A percentile compares a stretch with the other conserved stretches of the same genome.
phyloP scores from a whole-genome alignment of 2,113 vertebrate species.

The Gadus macrocephalus region DNA sequence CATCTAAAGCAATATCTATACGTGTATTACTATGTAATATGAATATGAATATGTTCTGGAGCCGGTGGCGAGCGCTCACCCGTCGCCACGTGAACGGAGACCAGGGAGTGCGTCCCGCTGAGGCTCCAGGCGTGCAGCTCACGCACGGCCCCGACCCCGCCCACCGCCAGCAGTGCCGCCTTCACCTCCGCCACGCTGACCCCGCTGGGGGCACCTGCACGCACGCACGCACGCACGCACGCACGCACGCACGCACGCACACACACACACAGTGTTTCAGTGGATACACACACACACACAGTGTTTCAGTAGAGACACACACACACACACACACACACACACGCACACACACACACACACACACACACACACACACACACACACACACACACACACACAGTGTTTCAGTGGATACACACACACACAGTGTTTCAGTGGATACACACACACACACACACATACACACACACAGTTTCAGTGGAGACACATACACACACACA shows the following conservation, averaged over 20 bases:
- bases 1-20: neutral
- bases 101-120: conserved; percentile 70
- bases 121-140: conserved; percentile 87
- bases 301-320: neutral
- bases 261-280: neutral
- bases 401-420: no score
- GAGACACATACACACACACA: no score
- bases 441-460: neutral
- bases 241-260: no score
- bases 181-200: conserved; percentile 71
- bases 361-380: no score
- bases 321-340: neutral
- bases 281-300: no score
- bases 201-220: conserved; percentile 73
- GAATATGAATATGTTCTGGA: no score
- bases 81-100: conserved; percentile 81
- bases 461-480: neutral
- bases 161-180: conserved; percentile 74
- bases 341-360: neutral
- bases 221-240: no score
- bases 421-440: no score
- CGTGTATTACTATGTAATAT: neutral
- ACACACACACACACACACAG: no score
- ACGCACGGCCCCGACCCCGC: conserved; percentile 77
- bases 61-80: conserved; percentile 55